phyloP scores from a whole-genome alignment of 64 coral and sea anemone species.

The Dendronephthya gigantea region DNA sequence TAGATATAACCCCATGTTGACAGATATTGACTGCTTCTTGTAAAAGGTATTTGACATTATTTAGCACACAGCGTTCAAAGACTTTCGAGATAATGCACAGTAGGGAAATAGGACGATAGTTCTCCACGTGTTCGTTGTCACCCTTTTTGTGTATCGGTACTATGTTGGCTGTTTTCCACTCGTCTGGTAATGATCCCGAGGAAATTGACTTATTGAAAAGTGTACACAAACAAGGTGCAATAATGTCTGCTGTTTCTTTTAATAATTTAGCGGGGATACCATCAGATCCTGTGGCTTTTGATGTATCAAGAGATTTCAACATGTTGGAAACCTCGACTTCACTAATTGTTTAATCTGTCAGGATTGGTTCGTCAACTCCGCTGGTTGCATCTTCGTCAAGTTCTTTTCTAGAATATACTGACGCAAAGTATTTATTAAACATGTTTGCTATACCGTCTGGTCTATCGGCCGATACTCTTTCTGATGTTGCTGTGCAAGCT shows the following conservation, averaged over 20 bases:
- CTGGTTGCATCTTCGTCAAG: background rate
- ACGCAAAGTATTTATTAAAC: background rate
- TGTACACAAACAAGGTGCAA: background rate
- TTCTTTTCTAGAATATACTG: background rate
- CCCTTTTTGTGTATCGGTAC: background rate
- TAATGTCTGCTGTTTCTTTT: background rate
- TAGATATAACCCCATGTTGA: conserved; percentile 26
- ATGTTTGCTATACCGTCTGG: background rate
- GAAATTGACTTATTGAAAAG: background rate
- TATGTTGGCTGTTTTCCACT: background rate
- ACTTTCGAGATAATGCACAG: background rate
- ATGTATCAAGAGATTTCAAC: background rate
- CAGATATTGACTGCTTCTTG: background rate
- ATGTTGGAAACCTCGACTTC: background rate
- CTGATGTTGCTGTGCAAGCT: no score
- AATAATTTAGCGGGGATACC: background rate
- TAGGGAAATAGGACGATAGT: background rate
- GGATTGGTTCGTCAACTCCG: background rate
- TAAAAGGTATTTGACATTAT: background rate
- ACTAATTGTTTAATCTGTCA: background rate
- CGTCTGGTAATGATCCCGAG: background rate
- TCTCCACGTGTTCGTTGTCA: background rate
- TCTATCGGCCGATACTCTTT: background rate
- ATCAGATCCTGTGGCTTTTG: background rate
- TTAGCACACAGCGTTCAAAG: background rate